Conservation (phyloP, 2,797 vertebrate species). For the Pseudochaenichthys georgianus region DNA sequence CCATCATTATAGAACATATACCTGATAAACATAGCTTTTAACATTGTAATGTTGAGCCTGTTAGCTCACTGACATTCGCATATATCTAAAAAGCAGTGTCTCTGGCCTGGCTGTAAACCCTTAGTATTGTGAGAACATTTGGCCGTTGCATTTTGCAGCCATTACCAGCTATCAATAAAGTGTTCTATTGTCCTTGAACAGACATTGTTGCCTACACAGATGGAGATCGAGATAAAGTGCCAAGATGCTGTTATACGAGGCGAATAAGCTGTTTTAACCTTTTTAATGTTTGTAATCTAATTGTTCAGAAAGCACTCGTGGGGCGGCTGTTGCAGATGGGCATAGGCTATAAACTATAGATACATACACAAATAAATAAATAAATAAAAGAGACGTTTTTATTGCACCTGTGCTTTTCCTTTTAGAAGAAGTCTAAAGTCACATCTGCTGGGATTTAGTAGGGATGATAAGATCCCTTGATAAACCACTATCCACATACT, state of each 20-base stretch:
- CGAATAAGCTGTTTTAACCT: neutral
- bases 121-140: slow-evolving; percentile 11
- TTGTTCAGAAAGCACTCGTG: too few relatives aligned
- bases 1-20: too few relatives aligned
- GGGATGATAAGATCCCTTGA: neutral
- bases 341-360: too few relatives aligned
- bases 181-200: neutral
- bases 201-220: neutral
- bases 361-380: too few relatives aligned
- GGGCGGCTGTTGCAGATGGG: too few relatives aligned
- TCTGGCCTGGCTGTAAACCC: neutral
- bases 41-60: too few relatives aligned
- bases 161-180: slow-evolving; percentile 8
- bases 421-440: too few relatives aligned
- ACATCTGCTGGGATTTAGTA: neutral
- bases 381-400: too few relatives aligned
- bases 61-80: neutral
- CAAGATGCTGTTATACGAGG: neutral
- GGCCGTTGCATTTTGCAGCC: slow-evolving; percentile 17
- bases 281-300: too few relatives aligned
- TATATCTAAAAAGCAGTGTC: neutral
- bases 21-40: neutral
- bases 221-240: neutral
- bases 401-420: too few relatives aligned
- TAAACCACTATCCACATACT: neutral